Evolutionary conservation across 2,113 vertebrate species (phyloP).

Genomic region (Dipodomys ordii): DNA sequence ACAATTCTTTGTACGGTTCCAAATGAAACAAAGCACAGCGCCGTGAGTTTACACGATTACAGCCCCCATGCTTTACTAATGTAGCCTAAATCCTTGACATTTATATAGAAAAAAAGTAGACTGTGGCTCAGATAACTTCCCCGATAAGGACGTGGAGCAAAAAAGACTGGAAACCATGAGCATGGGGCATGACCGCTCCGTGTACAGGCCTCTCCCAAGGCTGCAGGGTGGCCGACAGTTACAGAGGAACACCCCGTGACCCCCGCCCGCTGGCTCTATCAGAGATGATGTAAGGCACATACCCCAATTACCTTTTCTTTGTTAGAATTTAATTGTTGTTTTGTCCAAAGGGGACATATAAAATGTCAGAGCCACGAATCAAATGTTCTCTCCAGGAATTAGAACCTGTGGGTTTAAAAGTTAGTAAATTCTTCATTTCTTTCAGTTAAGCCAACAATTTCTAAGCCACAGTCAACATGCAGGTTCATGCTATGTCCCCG

Average conservation of each 20-base stretch:
- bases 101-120: slow-evolving; percentile 3
- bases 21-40: background rate
- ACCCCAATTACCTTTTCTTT: background rate
- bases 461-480: background rate
- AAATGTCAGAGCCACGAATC: background rate
- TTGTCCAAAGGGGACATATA: background rate
- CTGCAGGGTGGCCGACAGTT: background rate
- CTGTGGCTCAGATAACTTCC: background rate
- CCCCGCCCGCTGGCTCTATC: background rate
- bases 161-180: background rate
- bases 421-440: slow-evolving; percentile 17
- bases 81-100: background rate
- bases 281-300: background rate
- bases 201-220: background rate
- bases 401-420: background rate
- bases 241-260: background rate
- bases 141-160: background rate
- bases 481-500: background rate
- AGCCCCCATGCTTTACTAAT: background rate
- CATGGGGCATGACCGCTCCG: background rate
- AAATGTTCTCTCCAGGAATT: slow-evolving; percentile 29
- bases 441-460: background rate
- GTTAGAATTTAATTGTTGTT: background rate
- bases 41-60: background rate
- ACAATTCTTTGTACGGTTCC: background rate